phyloP scores from a whole-genome alignment of 2,113 vertebrate genomes.

The Sylvilagus bachmani region DNA sequence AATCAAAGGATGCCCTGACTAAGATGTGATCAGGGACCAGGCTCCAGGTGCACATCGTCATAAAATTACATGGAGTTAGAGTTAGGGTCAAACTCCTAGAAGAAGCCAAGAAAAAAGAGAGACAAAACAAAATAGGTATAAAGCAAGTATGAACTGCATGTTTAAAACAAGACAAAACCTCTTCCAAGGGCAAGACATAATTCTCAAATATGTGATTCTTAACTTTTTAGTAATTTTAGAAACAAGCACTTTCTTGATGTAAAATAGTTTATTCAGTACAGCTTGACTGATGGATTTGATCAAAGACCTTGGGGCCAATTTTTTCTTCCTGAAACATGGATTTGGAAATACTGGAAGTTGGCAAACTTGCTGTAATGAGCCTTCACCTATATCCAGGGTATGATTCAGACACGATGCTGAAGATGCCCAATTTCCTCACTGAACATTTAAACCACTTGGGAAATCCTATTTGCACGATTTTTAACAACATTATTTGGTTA shows the following conservation, averaged over 20 bases:
- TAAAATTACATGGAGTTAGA: not conserved
- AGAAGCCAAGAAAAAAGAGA: not conserved
- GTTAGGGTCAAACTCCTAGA: not conserved
- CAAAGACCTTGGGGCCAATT: not conserved
- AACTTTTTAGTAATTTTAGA: constrained; percentile 17
- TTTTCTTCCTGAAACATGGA: not conserved
- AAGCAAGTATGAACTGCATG: not conserved
- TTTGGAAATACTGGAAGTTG: not conserved
- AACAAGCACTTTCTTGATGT: not conserved
- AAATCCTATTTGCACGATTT: constrained; percentile 32
- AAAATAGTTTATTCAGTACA: constrained; percentile 24
- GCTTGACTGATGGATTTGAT: not conserved
- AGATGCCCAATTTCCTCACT: not conserved
- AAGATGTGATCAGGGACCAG: not conserved
- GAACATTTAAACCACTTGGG: not conserved
- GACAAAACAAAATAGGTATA: not conserved
- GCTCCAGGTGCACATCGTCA: not conserved
- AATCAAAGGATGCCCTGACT: not conserved
- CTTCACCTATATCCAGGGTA: not conserved
- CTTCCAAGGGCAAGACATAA: not conserved
- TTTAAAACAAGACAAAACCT: not conserved
- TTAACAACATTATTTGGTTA: not conserved
- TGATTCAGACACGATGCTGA: not conserved
- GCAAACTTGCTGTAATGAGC: not conserved
- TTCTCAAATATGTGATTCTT: constrained; percentile 1